phyloP scores from a whole-genome alignment of 2,113 vertebrate genomes.

The Spizaetus ornatus region DNA sequence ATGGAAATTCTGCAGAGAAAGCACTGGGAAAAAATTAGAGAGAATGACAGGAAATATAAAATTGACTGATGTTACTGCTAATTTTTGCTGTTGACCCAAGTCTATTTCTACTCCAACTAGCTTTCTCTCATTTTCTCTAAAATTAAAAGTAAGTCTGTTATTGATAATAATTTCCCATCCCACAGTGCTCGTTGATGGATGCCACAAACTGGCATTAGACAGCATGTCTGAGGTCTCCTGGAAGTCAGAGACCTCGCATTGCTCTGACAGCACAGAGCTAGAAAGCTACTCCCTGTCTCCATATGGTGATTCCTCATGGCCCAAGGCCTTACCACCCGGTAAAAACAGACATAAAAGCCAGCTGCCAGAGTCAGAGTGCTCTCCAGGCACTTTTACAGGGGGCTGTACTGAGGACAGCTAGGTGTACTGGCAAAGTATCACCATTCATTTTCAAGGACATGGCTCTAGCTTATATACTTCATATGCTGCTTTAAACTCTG shows the following conservation, averaged over 20 bases:
- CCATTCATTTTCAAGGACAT: neutral
- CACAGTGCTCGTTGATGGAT: neutral
- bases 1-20: conserved; percentile 36
- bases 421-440: neutral
- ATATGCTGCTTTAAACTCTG: neutral
- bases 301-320: neutral
- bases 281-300: neutral
- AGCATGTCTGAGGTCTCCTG: neutral
- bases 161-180: neutral
- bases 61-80: neutral
- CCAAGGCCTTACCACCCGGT: neutral
- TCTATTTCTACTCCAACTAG: neutral
- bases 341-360: neutral
- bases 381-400: neutral
- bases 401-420: neutral
- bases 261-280: neutral
- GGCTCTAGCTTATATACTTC: neutral
- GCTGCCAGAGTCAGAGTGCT: neutral
- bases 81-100: neutral
- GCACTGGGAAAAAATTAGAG: neutral
- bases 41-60: conserved; percentile 3
- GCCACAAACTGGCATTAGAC: too few species aligned
- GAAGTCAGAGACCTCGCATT: neutral
- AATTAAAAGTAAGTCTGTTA: neutral
- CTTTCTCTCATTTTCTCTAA: neutral